Conservation (phyloP, 2,888 invertebrate genomes). For the Acleris holmiana region DNA sequence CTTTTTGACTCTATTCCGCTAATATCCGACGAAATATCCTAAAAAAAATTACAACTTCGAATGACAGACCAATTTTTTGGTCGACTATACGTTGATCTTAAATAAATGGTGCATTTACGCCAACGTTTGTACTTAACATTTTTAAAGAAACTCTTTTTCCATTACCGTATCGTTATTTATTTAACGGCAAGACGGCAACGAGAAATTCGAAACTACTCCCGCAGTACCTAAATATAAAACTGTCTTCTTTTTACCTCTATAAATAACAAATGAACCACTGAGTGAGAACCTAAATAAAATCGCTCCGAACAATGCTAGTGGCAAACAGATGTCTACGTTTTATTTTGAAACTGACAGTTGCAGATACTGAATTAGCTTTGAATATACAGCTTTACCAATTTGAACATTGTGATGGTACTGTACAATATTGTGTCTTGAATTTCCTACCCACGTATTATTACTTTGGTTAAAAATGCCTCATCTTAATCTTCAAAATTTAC, state of each 20-base stretch:
- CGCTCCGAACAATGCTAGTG: constrained; percentile 23
- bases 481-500: too few species aligned
- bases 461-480: too few species aligned
- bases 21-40: too few species aligned
- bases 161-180: constrained; percentile 3
- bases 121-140: neutral
- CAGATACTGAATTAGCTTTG: neutral
- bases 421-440: too few species aligned
- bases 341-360: constrained; percentile 7
- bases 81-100: too few species aligned
- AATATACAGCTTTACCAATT: neutral
- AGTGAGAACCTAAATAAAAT: constrained; percentile 26
- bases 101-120: too few species aligned
- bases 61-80: too few species aligned
- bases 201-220: constrained; percentile 6
- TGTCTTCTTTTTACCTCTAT: constrained; percentile 18
- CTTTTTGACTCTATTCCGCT: too few species aligned
- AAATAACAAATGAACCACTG: constrained; percentile 32
- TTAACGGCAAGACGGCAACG: constrained; percentile 6
- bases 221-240: constrained; percentile 13
- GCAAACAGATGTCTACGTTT: constrained; percentile 11
- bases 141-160: neutral
- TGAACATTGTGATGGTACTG: too few species aligned
- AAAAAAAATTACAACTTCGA: too few species aligned
- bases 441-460: too few species aligned